Base-by-base conservation (phyloP, 2,113 vertebrate genomes). In the Lasiurus cinereus region DNA sequence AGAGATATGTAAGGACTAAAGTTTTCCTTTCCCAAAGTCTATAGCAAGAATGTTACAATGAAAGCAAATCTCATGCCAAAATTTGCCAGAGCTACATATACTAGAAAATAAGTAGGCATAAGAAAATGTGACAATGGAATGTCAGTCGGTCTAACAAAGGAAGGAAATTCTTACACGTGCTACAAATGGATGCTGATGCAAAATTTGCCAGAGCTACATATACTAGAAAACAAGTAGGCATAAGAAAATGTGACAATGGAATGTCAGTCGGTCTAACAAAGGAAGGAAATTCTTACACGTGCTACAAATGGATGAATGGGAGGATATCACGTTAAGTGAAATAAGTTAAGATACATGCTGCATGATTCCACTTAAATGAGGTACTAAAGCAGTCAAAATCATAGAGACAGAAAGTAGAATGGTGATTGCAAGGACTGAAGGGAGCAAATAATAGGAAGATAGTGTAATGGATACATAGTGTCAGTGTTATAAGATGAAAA, bases 401-500 rank as follows among this genome's bases (percentile, higher is more conserved):
- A 69, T 59, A n/a, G 22, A 39, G 12, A n/a, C 31, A 54, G 67
- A 74, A 74, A 77, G 24, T 84, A 77, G 70, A 48, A 59, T 19
- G 67, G 5, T 70, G 50, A 62, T 66, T 80, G 9, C 54, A 88
- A 52, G 3, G n/a, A 3, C 52, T 80, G n/a, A 62, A n/a, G 9
- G 46, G 27, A 33, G 24, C 14, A 43, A 11, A 52, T 39, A 82
- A 52, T 22, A 72, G 27, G 18, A 8, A 91, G 10, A 92, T 19
- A 70, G 7, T 70, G 50, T 46, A 70, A 16, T 29, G 69, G 8
- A 13, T 36, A 56, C 33, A 31, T 14, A 83, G 62, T 90, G 56
- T 84, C 39, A 84, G 62, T 78, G 69, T 82, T 77, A 59, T 50
- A 84, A 84, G 27, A 72, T 62, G 22, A 46, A 67, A 94, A 83